These are phyloP conservation scores for Odontamblyopus rebecca DNA, from an alignment of 2,797 vertebrate species.

Conservation along the genomic window DNA sequence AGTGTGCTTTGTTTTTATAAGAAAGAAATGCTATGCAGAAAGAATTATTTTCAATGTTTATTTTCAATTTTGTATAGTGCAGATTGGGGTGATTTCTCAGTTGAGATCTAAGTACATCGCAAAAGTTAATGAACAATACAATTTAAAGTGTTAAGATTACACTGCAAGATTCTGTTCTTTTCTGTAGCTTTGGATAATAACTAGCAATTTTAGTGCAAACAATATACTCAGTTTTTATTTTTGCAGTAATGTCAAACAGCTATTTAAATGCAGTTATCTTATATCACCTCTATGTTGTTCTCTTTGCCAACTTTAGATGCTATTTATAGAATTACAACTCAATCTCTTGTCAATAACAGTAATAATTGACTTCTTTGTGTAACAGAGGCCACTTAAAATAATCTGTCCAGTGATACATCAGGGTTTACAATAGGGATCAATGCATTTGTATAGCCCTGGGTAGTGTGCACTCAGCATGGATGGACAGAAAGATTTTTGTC, in stretches of 20 bases:
- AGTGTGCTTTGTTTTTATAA: not conserved
- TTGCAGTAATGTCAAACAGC: not conserved
- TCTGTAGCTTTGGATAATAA: not conserved
- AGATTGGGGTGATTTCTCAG: not conserved
- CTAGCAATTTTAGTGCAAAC: not conserved
- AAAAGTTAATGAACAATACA: too few species aligned
- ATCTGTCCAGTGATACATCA: constrained; percentile 36
- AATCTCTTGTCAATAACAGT: not conserved
- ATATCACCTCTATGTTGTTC: not conserved
- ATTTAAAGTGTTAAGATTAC: not conserved
- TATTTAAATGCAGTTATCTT: not conserved
- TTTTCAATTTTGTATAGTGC: not conserved
- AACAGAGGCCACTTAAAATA: constrained; percentile 31
- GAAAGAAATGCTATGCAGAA: not conserved
- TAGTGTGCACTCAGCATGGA: constrained; percentile 48
- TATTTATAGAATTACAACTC: constrained; percentile 1
- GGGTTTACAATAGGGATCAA: constrained; percentile 39
- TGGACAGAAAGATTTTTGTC: constrained; percentile 57
- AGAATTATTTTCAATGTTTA: not conserved
- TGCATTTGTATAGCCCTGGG: constrained; percentile 42
- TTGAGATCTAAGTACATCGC: not conserved
- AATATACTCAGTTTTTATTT: not conserved
- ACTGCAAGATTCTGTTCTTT: not conserved
- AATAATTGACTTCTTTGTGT: constrained; percentile 7
- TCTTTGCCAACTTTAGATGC: not conserved